Evolutionary conservation across 2,113 vertebrate genomes (phyloP).

Genomic region (Strix aluco): DNA sequence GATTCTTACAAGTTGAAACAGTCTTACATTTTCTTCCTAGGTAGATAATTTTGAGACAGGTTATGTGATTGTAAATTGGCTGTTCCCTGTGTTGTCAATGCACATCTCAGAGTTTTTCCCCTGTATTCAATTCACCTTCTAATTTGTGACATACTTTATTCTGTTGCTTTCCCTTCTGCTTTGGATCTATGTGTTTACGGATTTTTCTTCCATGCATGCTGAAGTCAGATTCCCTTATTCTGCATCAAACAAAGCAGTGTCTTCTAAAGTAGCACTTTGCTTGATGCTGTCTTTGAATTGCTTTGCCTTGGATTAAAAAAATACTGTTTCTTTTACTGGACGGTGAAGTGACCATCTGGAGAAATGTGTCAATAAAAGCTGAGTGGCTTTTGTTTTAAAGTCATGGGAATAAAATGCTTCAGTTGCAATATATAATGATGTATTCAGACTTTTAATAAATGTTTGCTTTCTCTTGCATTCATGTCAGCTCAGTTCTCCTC

Average conservation of each 20-base stretch:
- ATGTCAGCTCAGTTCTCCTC: not conserved
- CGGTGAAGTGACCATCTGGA: not conserved
- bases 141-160: not conserved
- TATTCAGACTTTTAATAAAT: not conserved
- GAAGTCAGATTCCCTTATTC: not conserved
- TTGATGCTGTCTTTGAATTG: not conserved
- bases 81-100: not conserved
- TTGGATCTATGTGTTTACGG: not conserved
- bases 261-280: not conserved
- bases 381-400: not conserved
- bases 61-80: not conserved
- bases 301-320: not conserved
- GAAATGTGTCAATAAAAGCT: not conserved
- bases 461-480: not conserved
- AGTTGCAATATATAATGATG: not conserved
- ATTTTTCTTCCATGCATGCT: not conserved
- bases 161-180: not conserved
- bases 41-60: not conserved
- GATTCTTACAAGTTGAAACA: not conserved
- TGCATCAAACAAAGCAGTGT: not conserved
- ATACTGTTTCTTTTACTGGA: not conserved
- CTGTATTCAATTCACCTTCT: not conserved
- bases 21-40: not conserved
- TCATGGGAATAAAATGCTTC: not conserved
- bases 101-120: not conserved